Evolutionary conservation across 1,140 invertebrate genomes (phyloP).

Genomic region (Neodiprion pinetum): DNA sequence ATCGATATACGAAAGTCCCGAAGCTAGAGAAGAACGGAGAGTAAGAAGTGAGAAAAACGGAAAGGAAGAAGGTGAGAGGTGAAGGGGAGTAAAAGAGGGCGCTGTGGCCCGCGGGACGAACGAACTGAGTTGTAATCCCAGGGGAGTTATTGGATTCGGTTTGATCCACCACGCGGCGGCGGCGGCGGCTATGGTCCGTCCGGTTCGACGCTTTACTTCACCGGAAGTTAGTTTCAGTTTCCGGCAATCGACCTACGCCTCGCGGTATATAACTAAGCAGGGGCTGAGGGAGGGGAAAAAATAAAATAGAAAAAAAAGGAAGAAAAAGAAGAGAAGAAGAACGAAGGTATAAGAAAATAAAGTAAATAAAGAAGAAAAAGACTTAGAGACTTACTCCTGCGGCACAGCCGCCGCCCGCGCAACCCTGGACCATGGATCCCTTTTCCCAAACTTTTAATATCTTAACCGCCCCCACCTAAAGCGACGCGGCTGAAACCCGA

Average conservation of each 20-base stretch:
- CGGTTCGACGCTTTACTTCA: slow-evolving; percentile 4
- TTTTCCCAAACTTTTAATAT: slow-evolving; percentile 3
- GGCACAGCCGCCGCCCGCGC: neutral
- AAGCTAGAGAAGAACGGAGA: neutral
- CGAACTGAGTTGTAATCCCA: slow-evolving; percentile 48
- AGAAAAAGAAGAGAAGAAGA: neutral
- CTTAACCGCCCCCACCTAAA: neutral
- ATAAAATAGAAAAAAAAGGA: neutral
- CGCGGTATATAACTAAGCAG: slow-evolving; percentile 5
- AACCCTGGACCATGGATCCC: neutral
- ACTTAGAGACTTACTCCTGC: neutral
- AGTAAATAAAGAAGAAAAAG: neutral
- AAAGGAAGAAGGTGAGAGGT: slow-evolving; percentile 14
- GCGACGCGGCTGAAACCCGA: too few species aligned
- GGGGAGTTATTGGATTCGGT: slow-evolving; percentile 56
- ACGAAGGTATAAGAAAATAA: neutral
- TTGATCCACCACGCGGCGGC: slow-evolving; percentile 39
- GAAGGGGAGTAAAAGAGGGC: slow-evolving; percentile 25
- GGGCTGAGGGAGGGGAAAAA: neutral
- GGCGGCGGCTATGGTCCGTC: neutral
- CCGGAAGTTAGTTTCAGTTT: slow-evolving; percentile 11
- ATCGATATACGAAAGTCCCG: neutral
- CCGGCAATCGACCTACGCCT: slow-evolving; percentile 10
- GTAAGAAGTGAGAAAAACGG: neutral
- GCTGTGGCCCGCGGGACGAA: slow-evolving; percentile 34